These are phyloP conservation scores for Odocoileus virginianus DNA, from an alignment of 2,113 vertebrate genomes.

Conservation along the genomic window DNA sequence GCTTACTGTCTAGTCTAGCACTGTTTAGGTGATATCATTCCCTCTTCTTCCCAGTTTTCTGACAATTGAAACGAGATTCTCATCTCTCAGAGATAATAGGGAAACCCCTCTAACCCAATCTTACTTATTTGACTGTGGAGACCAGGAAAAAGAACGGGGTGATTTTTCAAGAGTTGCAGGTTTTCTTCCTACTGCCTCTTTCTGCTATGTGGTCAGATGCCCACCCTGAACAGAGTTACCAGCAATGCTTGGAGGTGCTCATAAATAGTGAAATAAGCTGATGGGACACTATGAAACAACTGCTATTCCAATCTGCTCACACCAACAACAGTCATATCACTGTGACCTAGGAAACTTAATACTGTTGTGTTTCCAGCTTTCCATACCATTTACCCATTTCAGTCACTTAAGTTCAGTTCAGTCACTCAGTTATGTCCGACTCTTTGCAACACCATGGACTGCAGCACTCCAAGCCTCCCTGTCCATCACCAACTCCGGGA, in stretches of 20 bases:
- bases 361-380: not conserved
- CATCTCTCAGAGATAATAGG: not conserved
- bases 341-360: not conserved
- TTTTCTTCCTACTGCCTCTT: not conserved
- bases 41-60: not conserved
- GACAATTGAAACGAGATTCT: not conserved
- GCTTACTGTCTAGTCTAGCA: not conserved
- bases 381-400: not conserved
- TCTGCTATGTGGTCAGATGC: not conserved
- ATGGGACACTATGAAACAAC: not conserved
- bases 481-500: not conserved
- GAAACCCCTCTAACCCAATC: not conserved
- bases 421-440: not conserved
- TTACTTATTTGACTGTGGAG: not conserved
- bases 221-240: accelerated
- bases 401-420: not conserved
- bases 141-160: not conserved
- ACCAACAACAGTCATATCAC: accelerated
- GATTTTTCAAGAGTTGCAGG: not conserved
- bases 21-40: not conserved
- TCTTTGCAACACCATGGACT: not conserved
- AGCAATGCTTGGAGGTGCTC: not conserved
- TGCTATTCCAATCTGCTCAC: not conserved
- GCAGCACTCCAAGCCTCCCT: not conserved
- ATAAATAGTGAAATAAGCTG: not conserved